phyloP scores from a whole-genome alignment of 2,888 invertebrate genomes.

The Coenonympha glycerion region DNA sequence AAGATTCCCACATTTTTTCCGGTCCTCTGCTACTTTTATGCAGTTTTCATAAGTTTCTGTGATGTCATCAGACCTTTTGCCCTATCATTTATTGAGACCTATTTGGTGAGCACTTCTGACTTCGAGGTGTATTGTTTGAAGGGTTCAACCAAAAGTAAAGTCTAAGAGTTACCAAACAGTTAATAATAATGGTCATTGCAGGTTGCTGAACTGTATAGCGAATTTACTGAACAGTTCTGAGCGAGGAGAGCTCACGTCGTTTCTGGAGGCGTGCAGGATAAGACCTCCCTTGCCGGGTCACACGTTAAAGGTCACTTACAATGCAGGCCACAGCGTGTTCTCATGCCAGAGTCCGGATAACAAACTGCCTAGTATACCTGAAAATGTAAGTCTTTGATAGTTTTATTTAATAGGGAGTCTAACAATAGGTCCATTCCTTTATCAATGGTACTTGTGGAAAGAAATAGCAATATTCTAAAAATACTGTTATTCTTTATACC shows the following conservation, averaged over 20 bases:
- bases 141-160: neutral
- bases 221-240: conserved; percentile 79
- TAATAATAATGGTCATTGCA: conserved; percentile 37
- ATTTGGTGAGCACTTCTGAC: no score
- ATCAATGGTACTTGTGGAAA: no score
- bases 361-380: conserved; percentile 94
- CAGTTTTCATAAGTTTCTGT: no score
- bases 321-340: conserved; percentile 61
- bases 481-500: no score
- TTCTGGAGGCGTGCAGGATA: conserved; percentile 60
- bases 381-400: conserved; percentile 97
- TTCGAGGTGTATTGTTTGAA: neutral
- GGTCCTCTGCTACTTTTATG: no score
- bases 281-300: conserved; percentile 62
- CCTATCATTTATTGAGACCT: no score
- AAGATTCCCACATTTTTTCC: no score
- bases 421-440: no score
- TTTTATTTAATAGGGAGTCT: no score
- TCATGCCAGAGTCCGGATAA: conserved; percentile 85
- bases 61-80: no score
- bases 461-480: no score
- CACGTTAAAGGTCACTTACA: conserved; percentile 58
- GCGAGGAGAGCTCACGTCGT: conserved; percentile 51
- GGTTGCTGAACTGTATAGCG: conserved; percentile 88
- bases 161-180: neutral